A percentile compares a stretch with the other conserved stretches of the same genome.
phyloP scores from a whole-genome alignment of 2,113 vertebrate species.

The Ranitomeya imitator region DNA sequence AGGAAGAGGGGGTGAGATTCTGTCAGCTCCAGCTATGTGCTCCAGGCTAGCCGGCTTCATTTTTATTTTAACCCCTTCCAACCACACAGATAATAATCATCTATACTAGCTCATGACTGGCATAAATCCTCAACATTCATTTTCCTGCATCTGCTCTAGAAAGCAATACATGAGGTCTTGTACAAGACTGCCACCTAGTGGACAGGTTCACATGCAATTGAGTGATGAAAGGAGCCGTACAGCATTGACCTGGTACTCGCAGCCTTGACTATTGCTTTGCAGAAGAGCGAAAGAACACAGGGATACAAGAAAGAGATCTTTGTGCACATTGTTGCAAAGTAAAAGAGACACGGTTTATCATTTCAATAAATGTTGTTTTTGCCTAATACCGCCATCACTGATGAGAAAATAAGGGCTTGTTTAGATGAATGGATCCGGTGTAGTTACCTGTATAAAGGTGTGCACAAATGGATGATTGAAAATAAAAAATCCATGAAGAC shows the following conservation, averaged over 20 bases:
- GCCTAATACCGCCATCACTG: too few species aligned
- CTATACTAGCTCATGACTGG: background rate
- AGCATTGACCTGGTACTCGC: background rate
- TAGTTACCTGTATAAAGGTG: too few species aligned
- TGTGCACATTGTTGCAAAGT: too few species aligned
- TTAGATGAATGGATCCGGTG: too few species aligned
- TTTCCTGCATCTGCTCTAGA: background rate
- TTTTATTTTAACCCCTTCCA: conserved; percentile 38
- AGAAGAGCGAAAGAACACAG: background rate
- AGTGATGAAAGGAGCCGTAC: background rate
- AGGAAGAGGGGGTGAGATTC: conserved; percentile 7
- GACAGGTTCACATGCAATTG: background rate
- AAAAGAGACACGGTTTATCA: too few species aligned
- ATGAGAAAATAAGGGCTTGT: too few species aligned
- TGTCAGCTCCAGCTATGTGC: conserved; percentile 47
- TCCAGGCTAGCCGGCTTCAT: conserved; percentile 38
- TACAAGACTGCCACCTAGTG: conserved; percentile 21
- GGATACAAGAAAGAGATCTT: background rate
- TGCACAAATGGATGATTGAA: too few species aligned
- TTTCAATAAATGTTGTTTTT: too few species aligned
- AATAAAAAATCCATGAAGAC: too few species aligned
- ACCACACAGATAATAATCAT: background rate
- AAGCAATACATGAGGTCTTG: background rate
- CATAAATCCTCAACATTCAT: background rate
- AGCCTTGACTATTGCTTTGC: background rate